phyloP scores from a whole-genome alignment of 2,888 invertebrate genomes.

The Thereva nobilitata region DNA sequence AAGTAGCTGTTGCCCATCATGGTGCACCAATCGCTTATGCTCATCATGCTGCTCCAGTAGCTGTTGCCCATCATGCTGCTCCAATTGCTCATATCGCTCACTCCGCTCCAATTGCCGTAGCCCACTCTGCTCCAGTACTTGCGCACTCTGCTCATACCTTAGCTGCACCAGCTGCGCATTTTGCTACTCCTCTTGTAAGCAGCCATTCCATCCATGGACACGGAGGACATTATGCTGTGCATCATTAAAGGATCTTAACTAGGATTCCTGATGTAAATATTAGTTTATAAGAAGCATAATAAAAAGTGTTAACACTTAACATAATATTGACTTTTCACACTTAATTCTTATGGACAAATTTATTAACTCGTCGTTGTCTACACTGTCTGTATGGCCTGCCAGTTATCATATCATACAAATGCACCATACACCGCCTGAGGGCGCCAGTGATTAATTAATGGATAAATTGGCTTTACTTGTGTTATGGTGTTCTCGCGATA shows the following conservation, averaged over 20 bases:
- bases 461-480: no score
- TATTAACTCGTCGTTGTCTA: no score
- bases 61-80: conserved; percentile 12
- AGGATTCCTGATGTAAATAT: background rate
- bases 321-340: no score
- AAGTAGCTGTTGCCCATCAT: conserved; percentile 24
- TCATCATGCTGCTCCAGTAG: conserved; percentile 17
- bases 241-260: background rate
- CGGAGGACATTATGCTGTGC: background rate
- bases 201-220: conserved; percentile 11
- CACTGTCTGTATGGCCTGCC: no score
- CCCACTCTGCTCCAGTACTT: background rate
- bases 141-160: background rate
- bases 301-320: no score
- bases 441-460: no score
- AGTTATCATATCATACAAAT: no score
- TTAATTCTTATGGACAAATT: no score
- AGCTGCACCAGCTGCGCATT: background rate
- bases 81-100: conserved; percentile 17
- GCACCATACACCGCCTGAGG: no score
- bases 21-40: conserved; percentile 12
- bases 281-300: no score
- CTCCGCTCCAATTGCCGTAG: conserved; percentile 19
- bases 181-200: background rate
- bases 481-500: no score